Evolutionary conservation across 2,888 invertebrate genomes (phyloP).

Genomic region (Limnephilus marmoratus): DNA sequence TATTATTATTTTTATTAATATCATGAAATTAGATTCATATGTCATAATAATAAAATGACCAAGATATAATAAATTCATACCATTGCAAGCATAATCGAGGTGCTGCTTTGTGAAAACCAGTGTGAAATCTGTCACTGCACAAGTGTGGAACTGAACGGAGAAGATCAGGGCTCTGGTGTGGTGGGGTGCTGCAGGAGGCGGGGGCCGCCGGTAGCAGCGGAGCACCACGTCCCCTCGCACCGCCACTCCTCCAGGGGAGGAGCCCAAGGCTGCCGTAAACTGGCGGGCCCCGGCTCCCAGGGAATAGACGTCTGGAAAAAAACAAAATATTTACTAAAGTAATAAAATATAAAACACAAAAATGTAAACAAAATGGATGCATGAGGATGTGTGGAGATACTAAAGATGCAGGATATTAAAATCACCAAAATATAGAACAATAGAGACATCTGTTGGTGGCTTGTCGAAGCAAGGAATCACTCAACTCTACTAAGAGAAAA

Average conservation of each 20-base stretch:
- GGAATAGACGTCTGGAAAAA: slow-evolving; percentile 82
- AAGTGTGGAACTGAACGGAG: slow-evolving; percentile 95
- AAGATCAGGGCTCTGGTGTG: slow-evolving; percentile 83
- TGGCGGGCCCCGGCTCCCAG: slow-evolving; percentile 81
- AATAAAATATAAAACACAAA: too few species aligned
- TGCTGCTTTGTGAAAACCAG: slow-evolving; percentile 91
- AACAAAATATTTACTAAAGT: too few species aligned
- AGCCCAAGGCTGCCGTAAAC: slow-evolving; percentile 78
- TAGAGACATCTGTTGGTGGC: neutral
- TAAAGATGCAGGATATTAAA: neutral
- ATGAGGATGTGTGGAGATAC: too few species aligned
- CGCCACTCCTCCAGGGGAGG: slow-evolving; percentile 83
- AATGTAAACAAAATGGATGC: too few species aligned
- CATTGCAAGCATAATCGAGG: slow-evolving; percentile 90
- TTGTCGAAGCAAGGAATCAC: neutral
- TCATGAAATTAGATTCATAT: too few species aligned
- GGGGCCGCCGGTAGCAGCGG: slow-evolving; percentile 89
- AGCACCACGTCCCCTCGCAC: slow-evolving; percentile 93
- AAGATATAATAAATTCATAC: slow-evolving; percentile 74
- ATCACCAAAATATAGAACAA: neutral
- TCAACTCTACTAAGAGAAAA: neutral
- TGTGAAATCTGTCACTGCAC: slow-evolving; percentile 91
- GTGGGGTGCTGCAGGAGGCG: slow-evolving; percentile 70
- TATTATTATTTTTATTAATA: too few species aligned
- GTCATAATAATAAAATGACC: too few species aligned